Evolutionary conservation across 2,113 vertebrate species (phyloP).

Genomic region (Eulacestoma nigropectus): DNA sequence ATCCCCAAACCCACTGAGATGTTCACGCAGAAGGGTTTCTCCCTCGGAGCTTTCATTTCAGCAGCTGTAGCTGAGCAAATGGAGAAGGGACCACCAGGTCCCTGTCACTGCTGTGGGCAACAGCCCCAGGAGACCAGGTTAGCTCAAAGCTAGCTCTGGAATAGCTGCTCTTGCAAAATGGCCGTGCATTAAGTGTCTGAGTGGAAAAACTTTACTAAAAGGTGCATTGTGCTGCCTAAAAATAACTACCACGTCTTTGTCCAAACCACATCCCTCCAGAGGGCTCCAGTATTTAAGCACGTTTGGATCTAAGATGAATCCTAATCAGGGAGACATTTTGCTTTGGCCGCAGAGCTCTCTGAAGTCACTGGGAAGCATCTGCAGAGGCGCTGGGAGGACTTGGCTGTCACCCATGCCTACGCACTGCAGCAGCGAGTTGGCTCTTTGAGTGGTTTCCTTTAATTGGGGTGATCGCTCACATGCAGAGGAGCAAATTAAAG

Average conservation of each 20-base stretch:
- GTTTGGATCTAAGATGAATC: conserved; percentile 32
- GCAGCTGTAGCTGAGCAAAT: neutral
- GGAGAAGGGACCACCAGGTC: neutral
- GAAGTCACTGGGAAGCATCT: neutral
- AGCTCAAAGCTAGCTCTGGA: neutral
- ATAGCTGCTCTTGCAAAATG: neutral
- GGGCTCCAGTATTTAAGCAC: conserved; percentile 1
- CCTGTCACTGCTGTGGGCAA: neutral
- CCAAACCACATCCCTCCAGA: conserved; percentile 49
- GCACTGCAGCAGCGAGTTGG: neutral
- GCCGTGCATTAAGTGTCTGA: neutral
- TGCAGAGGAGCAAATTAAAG: neutral
- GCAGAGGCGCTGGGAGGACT: neutral
- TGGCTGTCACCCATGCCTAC: neutral
- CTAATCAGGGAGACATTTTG: conserved; percentile 5
- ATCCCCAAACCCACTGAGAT: neutral
- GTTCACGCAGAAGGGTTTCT: neutral
- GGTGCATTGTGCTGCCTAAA: conserved; percentile 53
- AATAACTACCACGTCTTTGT: conserved; percentile 20
- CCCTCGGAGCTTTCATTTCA: rapidly evolving
- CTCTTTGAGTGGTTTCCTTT: neutral
- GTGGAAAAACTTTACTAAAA: conserved; percentile 56
- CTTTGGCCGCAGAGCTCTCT: neutral
- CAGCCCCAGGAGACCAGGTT: neutral
- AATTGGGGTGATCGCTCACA: neutral